Percentiles rank a stretch among this genome's conserved stretches.
These are phyloP conservation scores for Clarias pachynema DNA, from an alignment of 2,797 vertebrate species.

Conservation along the genomic window DNA sequence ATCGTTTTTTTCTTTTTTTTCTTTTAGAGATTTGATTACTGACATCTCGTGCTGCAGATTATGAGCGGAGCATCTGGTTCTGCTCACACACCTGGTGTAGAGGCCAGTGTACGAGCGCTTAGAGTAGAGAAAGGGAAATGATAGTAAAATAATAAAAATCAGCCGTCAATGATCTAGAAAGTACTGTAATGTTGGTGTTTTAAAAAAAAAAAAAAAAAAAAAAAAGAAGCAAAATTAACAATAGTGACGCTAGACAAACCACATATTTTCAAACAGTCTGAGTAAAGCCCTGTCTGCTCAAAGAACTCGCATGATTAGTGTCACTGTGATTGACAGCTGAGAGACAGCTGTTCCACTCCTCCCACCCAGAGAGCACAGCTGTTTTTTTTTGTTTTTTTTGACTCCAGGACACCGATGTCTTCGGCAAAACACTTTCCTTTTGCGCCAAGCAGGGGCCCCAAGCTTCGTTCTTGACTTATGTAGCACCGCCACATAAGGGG, in stretches of 20 bases:
- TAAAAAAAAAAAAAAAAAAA: too few relatives aligned
- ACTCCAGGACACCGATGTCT: not conserved
- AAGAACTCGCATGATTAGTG: not conserved
- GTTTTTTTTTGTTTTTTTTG: not conserved
- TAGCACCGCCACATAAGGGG: too few relatives aligned
- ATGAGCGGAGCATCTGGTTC: conserved; percentile 5
- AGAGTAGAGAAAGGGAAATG: not conserved
- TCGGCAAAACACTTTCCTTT: not conserved
- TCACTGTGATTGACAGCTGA: not conserved
- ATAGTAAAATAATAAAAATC: not conserved
- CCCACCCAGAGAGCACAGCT: not conserved
- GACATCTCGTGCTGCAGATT: not conserved
- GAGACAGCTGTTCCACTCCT: not conserved
- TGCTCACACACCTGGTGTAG: conserved; percentile 38
- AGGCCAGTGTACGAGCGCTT: not conserved
- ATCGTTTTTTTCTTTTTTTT: too few relatives aligned
- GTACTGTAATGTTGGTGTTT: too few relatives aligned
- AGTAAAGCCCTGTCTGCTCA: not conserved
- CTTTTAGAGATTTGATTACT: not conserved
- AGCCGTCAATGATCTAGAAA: not conserved
- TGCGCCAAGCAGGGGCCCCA: not conserved
- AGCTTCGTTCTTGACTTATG: not conserved
- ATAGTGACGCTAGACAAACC: not conserved
- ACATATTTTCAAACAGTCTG: not conserved
- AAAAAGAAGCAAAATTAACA: too few relatives aligned